phyloP scores from a whole-genome alignment of 2,888 invertebrate genomes.

The Orthonychiurus folsomi region DNA sequence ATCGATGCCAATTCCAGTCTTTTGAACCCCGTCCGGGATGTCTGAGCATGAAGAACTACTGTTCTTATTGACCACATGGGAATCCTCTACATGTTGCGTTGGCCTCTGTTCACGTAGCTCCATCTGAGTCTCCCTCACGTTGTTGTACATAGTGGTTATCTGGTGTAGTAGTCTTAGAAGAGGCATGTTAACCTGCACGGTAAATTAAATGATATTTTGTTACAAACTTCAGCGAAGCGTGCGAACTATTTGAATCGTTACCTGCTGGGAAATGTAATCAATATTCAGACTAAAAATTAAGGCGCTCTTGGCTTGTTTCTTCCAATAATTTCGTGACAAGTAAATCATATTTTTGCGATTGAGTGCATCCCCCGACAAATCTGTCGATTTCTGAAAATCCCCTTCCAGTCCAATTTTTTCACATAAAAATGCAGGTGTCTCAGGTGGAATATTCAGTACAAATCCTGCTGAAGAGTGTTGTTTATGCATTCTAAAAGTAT shows the following conservation, averaged over 20 bases:
- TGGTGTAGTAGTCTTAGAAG: constrained; percentile 82
- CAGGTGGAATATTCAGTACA: constrained; percentile 55
- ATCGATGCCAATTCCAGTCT: not conserved
- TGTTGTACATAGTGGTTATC: constrained; percentile 95
- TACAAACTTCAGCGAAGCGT: not conserved
- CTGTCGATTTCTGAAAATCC: constrained; percentile 57
- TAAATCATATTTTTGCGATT: constrained; percentile 63
- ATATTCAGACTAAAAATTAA: constrained; percentile 82
- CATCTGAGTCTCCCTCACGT: constrained; percentile 86
- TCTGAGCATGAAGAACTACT: constrained; percentile 38
- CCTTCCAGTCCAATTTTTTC: constrained; percentile 82
- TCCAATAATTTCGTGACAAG: constrained; percentile 74
- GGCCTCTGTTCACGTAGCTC: constrained; percentile 65
- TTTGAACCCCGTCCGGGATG: constrained; percentile 21
- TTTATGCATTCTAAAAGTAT: constrained; percentile 10
- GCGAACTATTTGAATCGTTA: constrained; percentile 38
- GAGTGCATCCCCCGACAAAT: constrained; percentile 54
- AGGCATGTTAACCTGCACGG: constrained; percentile 88
- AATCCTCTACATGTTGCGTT: constrained; percentile 20
- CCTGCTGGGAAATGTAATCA: constrained; percentile 85
- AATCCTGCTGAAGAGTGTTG: constrained; percentile 45
- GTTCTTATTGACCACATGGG: constrained; percentile 39
- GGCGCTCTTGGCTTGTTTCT: constrained; percentile 83
- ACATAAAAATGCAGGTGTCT: constrained; percentile 82
- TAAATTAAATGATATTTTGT: constrained; percentile 17